Base-by-base conservation (phyloP, 1,140 invertebrate species). In the Hyles euphorbiae region DNA sequence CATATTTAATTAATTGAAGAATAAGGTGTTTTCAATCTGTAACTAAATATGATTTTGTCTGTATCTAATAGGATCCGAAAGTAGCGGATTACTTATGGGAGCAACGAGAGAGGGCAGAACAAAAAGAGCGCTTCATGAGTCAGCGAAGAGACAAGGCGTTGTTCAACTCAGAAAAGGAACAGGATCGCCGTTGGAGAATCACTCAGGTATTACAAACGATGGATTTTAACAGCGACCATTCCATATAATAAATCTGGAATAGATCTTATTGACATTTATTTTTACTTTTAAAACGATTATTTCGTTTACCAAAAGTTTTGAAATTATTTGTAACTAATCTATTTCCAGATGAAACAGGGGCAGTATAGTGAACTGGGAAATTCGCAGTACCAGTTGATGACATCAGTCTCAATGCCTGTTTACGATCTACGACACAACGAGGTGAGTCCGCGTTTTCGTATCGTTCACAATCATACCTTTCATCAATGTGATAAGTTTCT, bases 1-100 rank as follows among this genome's bases (percentile, higher is more conserved):
- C 22, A 22, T 22, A 22, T 22, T 22, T 1, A 22, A 22, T 22
- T 1, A 1, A 22, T 22, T 22, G 22, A 22, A 22, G 22, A 22
- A 22, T 22, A 22, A 22, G 22, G 22, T 22, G 22, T 22, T 22
- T 22, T 22, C 22, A 22, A 22, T 22, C 22, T 22, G 22, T 22
- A 22, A 22, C 22, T 22, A 2, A 22, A 22, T 22, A 22, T 22
- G 22, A 22, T 22, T 22, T 22, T 22, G 36, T 40, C 4, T 40
- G 2, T 40, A 9, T 49, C 22, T 3, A 7, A 9, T 67, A 95
- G 94, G 94, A 97, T 89, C 94, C 96, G 6, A 95, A 96, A 89
- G 93, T 97, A 78, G 96, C 95, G 10, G 96, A 97, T 76, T 97
- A 94, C 92, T 85, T 95, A 11, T 98, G 96, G 96, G 95, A 96